phyloP scores from a whole-genome alignment of 2,888 invertebrate genomes.

The Vandiemenella viatica region DNA sequence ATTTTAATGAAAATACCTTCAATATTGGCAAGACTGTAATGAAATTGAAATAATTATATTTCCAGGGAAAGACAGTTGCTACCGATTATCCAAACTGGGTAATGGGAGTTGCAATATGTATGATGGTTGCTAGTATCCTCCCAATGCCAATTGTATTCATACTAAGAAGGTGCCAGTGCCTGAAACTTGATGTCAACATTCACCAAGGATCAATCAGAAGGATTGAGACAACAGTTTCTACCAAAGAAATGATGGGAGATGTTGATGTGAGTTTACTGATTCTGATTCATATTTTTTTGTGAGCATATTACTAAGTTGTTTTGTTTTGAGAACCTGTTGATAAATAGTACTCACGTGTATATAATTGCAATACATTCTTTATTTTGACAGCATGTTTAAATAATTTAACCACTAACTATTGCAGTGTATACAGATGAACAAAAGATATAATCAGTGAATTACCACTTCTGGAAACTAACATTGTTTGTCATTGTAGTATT shows the following conservation, averaged over 20 bases:
- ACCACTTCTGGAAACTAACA: too few relatives aligned
- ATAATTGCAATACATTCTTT: background rate
- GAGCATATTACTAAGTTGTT: too few relatives aligned
- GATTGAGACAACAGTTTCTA: conserved; percentile 84
- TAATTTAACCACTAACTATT: too few relatives aligned
- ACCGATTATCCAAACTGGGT: conserved; percentile 70
- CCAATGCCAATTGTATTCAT: conserved; percentile 78
- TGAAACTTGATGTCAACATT: conserved; percentile 75
- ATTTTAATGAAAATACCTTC: too few relatives aligned
- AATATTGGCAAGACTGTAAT: too few relatives aligned
- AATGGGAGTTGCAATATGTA: conserved; percentile 53
- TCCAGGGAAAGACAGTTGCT: conserved; percentile 53
- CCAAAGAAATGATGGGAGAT: conserved; percentile 88
- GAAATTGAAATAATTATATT: conserved; percentile 18
- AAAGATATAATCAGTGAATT: too few relatives aligned
- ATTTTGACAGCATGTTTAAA: too few relatives aligned
- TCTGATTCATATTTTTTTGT: background rate
- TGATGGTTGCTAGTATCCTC: conserved; percentile 64
- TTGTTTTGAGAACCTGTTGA: too few relatives aligned
- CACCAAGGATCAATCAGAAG: conserved; percentile 83
- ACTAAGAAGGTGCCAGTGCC: conserved; percentile 74
- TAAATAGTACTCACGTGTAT: too few relatives aligned
- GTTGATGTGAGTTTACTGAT: conserved; percentile 61
- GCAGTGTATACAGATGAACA: too few relatives aligned
- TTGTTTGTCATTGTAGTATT: too few relatives aligned